These are phyloP conservation scores for Murina feae DNA, from an alignment of 2,113 vertebrate genomes.

Conservation along the genomic window DNA sequence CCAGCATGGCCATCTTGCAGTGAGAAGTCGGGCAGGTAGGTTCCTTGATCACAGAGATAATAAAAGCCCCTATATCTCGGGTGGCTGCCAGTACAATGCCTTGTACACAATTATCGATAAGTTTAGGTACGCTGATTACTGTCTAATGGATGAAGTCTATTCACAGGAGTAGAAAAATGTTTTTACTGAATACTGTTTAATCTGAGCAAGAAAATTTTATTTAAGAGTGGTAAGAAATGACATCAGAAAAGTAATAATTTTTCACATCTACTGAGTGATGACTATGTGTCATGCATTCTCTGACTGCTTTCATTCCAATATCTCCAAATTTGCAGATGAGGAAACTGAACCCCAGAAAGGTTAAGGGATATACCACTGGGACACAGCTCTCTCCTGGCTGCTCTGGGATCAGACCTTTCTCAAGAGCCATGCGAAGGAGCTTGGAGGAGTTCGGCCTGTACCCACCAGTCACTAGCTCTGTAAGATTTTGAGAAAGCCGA, in stretches of 20 bases:
- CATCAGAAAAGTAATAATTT: not conserved
- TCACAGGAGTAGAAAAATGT: not conserved
- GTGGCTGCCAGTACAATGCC: not conserved
- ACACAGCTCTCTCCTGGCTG: not conserved
- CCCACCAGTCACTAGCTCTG: not conserved
- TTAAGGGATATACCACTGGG: not conserved
- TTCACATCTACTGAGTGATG: not conserved
- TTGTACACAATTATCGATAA: not conserved
- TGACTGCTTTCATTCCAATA: not conserved
- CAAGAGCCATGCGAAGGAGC: not conserved
- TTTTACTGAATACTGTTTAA: conserved; percentile 20
- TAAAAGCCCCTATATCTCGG: not conserved
- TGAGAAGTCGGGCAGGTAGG: not conserved
- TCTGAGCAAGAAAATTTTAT: not conserved
- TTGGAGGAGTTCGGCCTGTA: not conserved
- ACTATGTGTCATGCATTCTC: not conserved
- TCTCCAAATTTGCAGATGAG: not conserved
- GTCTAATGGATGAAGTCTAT: not conserved
- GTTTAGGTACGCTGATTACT: not conserved
- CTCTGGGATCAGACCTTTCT: not conserved
- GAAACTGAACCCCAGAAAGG: not conserved
- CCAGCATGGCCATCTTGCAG: not conserved
- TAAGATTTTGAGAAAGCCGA: conserved; percentile 65
- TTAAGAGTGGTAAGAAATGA: not conserved
- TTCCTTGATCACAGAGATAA: not conserved